Base-by-base conservation (phyloP, 2,797 vertebrate species). In the Rhincodon typus region DNA sequence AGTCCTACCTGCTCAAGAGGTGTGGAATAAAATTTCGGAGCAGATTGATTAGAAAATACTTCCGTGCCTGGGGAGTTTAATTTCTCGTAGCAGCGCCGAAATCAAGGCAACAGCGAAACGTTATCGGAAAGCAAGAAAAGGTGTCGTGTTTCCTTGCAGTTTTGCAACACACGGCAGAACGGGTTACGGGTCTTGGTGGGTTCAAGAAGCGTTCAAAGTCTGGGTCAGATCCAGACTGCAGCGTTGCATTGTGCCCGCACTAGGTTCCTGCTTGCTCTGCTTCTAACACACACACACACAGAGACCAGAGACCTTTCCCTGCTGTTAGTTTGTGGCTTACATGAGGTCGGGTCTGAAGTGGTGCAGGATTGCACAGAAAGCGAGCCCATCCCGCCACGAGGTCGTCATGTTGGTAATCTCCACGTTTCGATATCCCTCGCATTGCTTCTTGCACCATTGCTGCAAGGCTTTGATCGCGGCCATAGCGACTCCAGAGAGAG, bases 331-430 rank as follows among this genome's bases (percentile, higher is more conserved):
- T 30, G 25, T 50, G 42, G 98, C 99, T 99, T 97, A 99, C 99
- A 99, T 98, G 96, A 99, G 98, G 96, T 99, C 99, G 2, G 99
- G 99, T 96, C 99, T 98, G 98, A 98, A 98, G 27, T 98, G 98
- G 97, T 99, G 99, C 94, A 99, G 98, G 23, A 99, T 98, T 86
- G 99, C 99, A 30, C 99, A 99, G 97, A 99, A 99, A 96, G 99
- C 99, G 97, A 99, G 94, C 90, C 99, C 99, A 96, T 98, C 98
- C 96, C 98, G 98, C 97, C 99, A 99, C 0, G 99, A 99, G 25
- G 98, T 98, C 95, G 99, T 99, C 99, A 99, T 99, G 98, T 99
- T 99, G 97, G 97, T 98, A 97, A 99, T 97, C 96, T 96, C 96
- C 96, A 99, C 99, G 79, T 98, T 98, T 77, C 97, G 96, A 97